These are phyloP conservation scores for Andrena bicolor DNA, from an alignment of 2,888 invertebrate genomes.

Conservation along the genomic window DNA sequence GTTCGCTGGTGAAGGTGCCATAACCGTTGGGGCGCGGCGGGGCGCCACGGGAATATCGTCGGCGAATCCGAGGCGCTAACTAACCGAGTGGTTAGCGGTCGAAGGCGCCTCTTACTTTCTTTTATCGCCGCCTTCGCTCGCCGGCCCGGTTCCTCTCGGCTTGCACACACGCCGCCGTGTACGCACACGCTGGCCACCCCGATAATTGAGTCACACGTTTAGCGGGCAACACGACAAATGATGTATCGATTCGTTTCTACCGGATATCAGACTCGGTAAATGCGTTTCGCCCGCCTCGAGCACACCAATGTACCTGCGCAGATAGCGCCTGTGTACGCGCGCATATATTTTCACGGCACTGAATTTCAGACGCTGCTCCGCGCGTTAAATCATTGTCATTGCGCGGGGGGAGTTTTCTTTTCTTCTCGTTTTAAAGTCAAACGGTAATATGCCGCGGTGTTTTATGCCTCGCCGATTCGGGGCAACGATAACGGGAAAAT, in stretches of 20 bases:
- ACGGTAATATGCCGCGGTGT: neutral
- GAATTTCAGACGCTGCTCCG: conserved; percentile 34
- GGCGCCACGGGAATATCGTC: conserved; percentile 72
- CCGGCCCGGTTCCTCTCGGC: conserved; percentile 41
- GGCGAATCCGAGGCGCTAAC: conserved; percentile 73
- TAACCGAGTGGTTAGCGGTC: conserved; percentile 72
- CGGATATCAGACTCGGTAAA: conserved; percentile 74
- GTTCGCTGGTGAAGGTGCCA: conserved; percentile 73
- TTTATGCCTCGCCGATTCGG: conserved; percentile 8
- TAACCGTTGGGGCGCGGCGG: conserved; percentile 75
- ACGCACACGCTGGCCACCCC: conserved; percentile 39
- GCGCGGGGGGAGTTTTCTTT: neutral
- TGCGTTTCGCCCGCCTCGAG: conserved; percentile 6
- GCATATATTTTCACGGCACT: conserved; percentile 48
- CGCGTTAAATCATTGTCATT: conserved; percentile 43
- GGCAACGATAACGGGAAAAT: conserved; percentile 22
- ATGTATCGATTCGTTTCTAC: conserved; percentile 76
- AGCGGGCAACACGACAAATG: conserved; percentile 69
- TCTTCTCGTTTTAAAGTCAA: neutral
- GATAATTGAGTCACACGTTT: conserved; percentile 74
- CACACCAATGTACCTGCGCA: neutral
- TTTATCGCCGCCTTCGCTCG: conserved; percentile 64
- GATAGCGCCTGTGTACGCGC: neutral
- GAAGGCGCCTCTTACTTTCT: conserved; percentile 69
- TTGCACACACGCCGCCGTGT: conserved; percentile 1